Conservation (phyloP, 2,113 vertebrate species). For the Perognathus longimembris region DNA sequence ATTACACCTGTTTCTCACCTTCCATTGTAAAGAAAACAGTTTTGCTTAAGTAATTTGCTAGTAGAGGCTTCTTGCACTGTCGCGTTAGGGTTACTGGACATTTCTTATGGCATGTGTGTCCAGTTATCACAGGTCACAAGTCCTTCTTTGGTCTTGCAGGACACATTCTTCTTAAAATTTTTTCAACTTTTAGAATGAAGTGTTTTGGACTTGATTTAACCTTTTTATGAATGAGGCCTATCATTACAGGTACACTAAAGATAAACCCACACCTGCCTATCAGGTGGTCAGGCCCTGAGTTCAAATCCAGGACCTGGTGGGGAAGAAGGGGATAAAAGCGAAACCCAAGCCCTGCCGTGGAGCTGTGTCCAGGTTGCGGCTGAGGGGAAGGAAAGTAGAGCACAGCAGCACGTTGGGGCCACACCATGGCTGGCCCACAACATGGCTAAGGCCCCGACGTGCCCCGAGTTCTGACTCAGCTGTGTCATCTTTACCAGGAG, state of each 20-base stretch:
- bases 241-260: not conserved
- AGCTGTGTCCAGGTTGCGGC: not conserved
- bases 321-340: too few relatives aligned
- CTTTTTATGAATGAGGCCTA: not conserved
- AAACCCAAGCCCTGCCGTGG: not conserved
- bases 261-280: not conserved
- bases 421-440: too few relatives aligned
- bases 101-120: not conserved
- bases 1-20: slow-evolving; percentile 50
- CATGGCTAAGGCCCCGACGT: too few relatives aligned
- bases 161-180: not conserved
- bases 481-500: not conserved
- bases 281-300: too few relatives aligned
- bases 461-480: too few relatives aligned
- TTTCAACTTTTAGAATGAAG: slow-evolving; percentile 5
- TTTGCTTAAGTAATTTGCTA: slow-evolving; percentile 68
- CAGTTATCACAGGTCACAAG: not conserved
- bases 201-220: not conserved
- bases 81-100: not conserved
- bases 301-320: too few relatives aligned
- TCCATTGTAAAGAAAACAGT: slow-evolving; percentile 75
- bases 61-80: not conserved
- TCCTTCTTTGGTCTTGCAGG: not conserved
- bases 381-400: too few relatives aligned
- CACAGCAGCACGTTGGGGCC: too few relatives aligned